phyloP scores from a whole-genome alignment of 2,888 invertebrate species.

The Orgyia antiqua region DNA sequence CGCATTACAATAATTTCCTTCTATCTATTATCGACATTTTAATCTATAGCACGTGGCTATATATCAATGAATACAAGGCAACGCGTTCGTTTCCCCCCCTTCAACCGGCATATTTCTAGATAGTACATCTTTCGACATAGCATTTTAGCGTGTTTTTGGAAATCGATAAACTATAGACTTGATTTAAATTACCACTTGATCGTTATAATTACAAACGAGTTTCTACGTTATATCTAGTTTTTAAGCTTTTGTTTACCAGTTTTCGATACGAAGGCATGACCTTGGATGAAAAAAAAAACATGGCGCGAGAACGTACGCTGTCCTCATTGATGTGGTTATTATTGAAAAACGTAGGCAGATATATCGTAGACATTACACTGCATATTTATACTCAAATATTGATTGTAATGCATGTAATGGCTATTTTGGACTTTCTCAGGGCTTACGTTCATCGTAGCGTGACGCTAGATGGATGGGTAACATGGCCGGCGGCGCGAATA shows the following conservation, averaged over 20 bases:
- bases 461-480: constrained; percentile 65
- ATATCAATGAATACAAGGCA: no score
- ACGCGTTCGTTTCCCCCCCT: no score
- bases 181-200: no score
- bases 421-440: constrained; percentile 62
- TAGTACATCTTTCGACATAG: constrained; percentile 45
- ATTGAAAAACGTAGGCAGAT: constrained; percentile 23
- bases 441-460: constrained; percentile 61
- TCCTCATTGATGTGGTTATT: constrained; percentile 44
- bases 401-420: constrained; percentile 50
- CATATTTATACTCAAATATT: constrained; percentile 36
- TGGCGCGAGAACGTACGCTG: constrained; percentile 71
- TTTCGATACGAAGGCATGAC: constrained; percentile 69
- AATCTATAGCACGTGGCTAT: constrained; percentile 45
- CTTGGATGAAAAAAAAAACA: constrained; percentile 71
- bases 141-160: constrained; percentile 50
- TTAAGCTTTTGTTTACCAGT: constrained; percentile 69
- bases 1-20: constrained; percentile 29
- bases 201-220: constrained; percentile 14
- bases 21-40: constrained; percentile 12
- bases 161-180: constrained; percentile 62
- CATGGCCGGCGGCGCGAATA: constrained; percentile 74
- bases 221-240: constrained; percentile 26
- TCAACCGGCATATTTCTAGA: constrained; percentile 70
- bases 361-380: constrained; percentile 17